Evolutionary conservation across 1,140 invertebrate genomes (phyloP).

Genomic region (Leguminivora glycinivorella): DNA sequence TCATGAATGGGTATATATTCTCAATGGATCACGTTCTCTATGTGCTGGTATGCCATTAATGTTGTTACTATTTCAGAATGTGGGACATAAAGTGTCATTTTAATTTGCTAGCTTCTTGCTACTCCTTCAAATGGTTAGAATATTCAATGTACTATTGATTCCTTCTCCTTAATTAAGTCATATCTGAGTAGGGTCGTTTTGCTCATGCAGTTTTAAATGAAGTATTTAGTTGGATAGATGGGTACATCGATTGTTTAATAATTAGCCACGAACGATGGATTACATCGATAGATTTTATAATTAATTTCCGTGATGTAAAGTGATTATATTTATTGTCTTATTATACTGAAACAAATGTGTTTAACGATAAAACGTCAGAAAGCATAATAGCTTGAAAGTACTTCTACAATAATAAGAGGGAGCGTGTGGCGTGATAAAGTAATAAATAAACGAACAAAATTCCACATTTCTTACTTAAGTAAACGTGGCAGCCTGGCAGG

Average conservation of each 20-base stretch:
- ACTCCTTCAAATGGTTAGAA: neutral
- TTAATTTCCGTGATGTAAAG: neutral
- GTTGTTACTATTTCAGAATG: neutral
- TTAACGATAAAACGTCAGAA: neutral
- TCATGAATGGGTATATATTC: conserved; percentile 7
- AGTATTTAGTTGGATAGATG: conserved; percentile 14
- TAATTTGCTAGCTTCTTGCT: neutral
- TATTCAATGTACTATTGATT: conserved; percentile 1
- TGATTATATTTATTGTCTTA: neutral
- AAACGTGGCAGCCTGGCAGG: conserved; percentile 41
- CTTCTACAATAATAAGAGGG: neutral
- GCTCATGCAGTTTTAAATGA: conserved; percentile 14
- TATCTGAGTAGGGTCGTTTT: neutral
- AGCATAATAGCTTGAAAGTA: neutral
- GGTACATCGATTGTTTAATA: conserved; percentile 3
- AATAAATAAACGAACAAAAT: conserved; percentile 21
- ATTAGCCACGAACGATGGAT: neutral
- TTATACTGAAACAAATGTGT: neutral
- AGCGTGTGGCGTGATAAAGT: conserved; percentile 5
- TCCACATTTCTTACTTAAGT: conserved; percentile 45
- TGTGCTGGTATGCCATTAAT: neutral
- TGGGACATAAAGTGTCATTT: neutral
- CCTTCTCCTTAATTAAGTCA: neutral
- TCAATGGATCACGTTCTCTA: conserved; percentile 6
- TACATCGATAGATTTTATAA: neutral